Evolutionary conservation across 1,140 invertebrate genomes (phyloP), one percentile per base, ranked within the genome.

Genomic region (Philotrypesis tridentata): DNA sequence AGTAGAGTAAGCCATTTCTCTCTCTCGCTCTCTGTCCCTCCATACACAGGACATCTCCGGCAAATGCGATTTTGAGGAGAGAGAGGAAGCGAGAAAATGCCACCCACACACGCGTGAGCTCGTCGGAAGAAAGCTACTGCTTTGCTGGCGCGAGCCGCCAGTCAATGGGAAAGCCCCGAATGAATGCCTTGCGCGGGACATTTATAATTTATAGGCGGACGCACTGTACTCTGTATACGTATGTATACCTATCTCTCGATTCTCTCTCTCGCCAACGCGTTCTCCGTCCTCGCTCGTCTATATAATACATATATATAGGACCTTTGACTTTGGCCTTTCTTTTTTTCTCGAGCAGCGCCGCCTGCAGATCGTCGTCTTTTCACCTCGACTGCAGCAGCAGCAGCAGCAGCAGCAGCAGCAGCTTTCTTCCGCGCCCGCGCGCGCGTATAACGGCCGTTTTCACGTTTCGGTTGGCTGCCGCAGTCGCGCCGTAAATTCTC

Each of bases 21-120:
- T 27, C 71, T 37, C 43, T 40, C 29, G 14, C 31, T 75, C 31
- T 43, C 55, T 43, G 23, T 61, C 37, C 40, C 61, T 80, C 65
- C 27, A n/a, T 31, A 37, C 40, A 1, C 12, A n/a, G n/a, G n/a
- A 37, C 9, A 37, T 63, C 37, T 43, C 74, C 67, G 11, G 65
- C 55, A 70, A 81, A 82, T 77, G 74, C 74, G 48, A 77, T 63
- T 82, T 55, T 21, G 43, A 37, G 25, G 5, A 43, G 37, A 65
- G 71, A 12, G 7, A 29, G 17, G 12, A 21, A 21, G 75, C 63
- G 73, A 81, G 83, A 84, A 84, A 82, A 84, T 85, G 61, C 84
- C 84, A 85, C 83, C 83, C 84, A 83, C 83, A 67, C 84, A 83
- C 81, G 55, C 23, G 11, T 25, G 0, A 40, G 21, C 23, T 8